Evolutionary conservation across 37 sponge, comb jelly and placozoan species (phyloP).

Genomic region (Geodia barretti): DNA sequence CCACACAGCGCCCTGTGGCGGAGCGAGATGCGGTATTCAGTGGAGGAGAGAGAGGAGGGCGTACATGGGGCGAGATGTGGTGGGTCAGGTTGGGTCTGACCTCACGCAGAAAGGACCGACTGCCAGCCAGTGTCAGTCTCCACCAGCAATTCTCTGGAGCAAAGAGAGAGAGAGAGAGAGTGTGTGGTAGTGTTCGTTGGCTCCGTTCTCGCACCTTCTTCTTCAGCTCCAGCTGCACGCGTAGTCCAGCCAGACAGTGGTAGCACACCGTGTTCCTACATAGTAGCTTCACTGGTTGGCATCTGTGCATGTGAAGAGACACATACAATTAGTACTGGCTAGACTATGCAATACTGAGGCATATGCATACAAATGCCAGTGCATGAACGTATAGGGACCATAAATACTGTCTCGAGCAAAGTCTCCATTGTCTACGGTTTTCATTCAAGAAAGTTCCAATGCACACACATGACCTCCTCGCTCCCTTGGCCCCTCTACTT

Average conservation of each 20-base stretch:
- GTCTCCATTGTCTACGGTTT: too few species aligned
- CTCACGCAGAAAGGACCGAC: conserved; percentile 96
- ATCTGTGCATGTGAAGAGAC: too few species aligned
- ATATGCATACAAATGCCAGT: too few species aligned
- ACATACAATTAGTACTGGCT: too few species aligned
- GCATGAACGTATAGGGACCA: too few species aligned
- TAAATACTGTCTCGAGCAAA: too few species aligned
- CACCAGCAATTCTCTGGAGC: conserved; percentile 84
- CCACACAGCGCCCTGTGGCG: conserved; percentile 95
- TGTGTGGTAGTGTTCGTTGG: neutral
- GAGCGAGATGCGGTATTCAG: neutral
- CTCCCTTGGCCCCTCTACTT: too few species aligned
- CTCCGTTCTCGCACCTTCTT: conserved; percentile 54
- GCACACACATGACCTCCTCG: too few species aligned
- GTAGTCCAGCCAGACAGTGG: conserved; percentile 86
- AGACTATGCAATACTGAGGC: too few species aligned
- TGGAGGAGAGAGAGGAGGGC: neutral
- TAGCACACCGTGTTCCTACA: conserved; percentile 83
- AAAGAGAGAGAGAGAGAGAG: neutral
- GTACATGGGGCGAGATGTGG: too few species aligned
- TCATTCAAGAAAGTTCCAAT: too few species aligned
- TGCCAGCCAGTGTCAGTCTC: conserved; percentile 87
- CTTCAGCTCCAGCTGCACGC: conserved; percentile 71
- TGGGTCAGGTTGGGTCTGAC: neutral
- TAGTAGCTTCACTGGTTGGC: too few species aligned